Base-by-base conservation (phyloP, 2,113 vertebrate genomes). In the Serilophus lunatus region DNA sequence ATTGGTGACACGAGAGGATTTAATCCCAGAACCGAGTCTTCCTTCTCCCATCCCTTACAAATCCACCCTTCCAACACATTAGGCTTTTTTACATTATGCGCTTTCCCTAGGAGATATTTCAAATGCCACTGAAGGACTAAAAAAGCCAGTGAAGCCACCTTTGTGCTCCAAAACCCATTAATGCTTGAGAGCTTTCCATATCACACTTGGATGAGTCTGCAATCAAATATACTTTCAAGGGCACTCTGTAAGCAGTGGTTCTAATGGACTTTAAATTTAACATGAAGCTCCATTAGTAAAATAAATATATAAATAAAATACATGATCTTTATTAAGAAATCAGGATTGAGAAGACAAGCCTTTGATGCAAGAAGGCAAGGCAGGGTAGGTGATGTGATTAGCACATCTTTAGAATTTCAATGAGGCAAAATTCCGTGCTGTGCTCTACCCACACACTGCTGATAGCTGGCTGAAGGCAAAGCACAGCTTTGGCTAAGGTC, bases 251-350 rank as follows among this genome's bases (percentile, higher is more conserved):
- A 92, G 82, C 93, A 77, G 61, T 38, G 53, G 40, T 80, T 94
- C 93, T 97, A 96, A 95, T 95, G 86, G 96, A 91, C 77, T 87
- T 95, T 80, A 83, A 94, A 80, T 92, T 76, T 96, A 95, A 96
- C 72, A 84, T 93, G 95, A 94, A 89, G 76, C 56, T 92, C 91
- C 64, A 90, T 94, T 93, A 97, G 74, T 50, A 92, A 93, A 94
- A 96, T 66, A 95, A 96, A 96, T 91, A 80, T 93, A 85, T 87
- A 91, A 93, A 96, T 65, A 76, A 86, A 89, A 82, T 49, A 50
- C 71, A 31, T 11, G 18, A 72, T 92, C 45, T 79, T 96, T 95
- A 93, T 95, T 92, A 94, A 94, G 93, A 88, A 96, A 72, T 79
- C 91, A 84, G 79, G 83, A 36, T 57, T 47, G 80, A 42, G 79